Evolutionary conservation across 2,797 vertebrate genomes (phyloP).

Genomic region (Aeoliscus strigatus): DNA sequence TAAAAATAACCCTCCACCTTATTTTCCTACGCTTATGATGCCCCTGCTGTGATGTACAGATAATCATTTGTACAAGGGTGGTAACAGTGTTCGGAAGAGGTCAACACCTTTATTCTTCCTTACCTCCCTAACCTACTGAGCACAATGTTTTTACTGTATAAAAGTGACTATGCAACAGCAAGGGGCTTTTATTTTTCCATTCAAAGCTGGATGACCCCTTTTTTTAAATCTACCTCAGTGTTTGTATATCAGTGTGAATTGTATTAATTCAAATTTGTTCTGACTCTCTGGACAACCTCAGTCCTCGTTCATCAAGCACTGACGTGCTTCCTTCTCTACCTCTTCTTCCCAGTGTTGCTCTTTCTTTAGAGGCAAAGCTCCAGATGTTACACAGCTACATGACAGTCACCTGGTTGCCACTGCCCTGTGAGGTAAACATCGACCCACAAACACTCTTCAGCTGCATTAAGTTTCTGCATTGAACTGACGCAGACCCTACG

Average conservation of each 20-base stretch:
- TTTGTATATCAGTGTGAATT: background rate
- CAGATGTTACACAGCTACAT: constrained; percentile 93
- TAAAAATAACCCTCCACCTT: constrained; percentile 29
- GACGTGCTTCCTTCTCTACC: background rate
- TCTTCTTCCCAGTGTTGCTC: constrained; percentile 76
- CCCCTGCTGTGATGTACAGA: background rate
- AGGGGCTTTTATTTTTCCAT: constrained; percentile 1
- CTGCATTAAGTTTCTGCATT: too few relatives aligned
- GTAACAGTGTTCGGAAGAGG: constrained; percentile 21
- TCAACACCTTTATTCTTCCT: constrained; percentile 1
- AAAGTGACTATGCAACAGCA: background rate
- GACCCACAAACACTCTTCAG: too few relatives aligned
- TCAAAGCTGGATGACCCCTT: background rate
- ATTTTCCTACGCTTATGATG: constrained; percentile 9
- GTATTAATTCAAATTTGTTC: too few relatives aligned
- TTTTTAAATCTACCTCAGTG: background rate
- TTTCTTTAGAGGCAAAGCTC: constrained; percentile 92
- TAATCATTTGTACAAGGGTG: constrained; percentile 4
- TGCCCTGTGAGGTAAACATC: constrained; percentile 88
- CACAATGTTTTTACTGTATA: background rate
- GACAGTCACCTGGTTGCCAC: constrained; percentile 85
- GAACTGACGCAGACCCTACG: too few relatives aligned
- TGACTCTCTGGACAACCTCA: too few relatives aligned
- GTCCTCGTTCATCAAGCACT: background rate
- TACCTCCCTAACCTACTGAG: background rate